These are phyloP conservation scores for Columba janthina DNA, from an alignment of 2,113 vertebrate species.

Conservation along the genomic window DNA sequence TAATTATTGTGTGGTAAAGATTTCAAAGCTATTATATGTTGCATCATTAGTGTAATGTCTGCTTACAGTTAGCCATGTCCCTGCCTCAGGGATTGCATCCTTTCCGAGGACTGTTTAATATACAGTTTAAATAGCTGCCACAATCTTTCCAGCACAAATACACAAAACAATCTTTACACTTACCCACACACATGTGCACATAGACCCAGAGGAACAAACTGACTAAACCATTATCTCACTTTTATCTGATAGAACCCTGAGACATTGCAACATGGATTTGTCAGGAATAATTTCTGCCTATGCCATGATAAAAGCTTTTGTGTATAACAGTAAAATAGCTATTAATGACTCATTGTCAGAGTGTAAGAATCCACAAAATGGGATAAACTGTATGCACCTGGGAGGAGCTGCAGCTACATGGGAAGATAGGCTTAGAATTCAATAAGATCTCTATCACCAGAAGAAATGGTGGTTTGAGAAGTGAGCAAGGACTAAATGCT, in stretches of 20 bases:
- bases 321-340: slow-evolving; percentile 2
- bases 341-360: slow-evolving; percentile 12
- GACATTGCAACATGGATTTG: background rate
- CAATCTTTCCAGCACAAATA: background rate
- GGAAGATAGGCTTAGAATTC: background rate
- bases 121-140: background rate
- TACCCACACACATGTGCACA: background rate
- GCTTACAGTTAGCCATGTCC: background rate
- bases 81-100: background rate
- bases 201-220: background rate
- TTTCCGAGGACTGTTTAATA: background rate
- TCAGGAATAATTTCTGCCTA: slow-evolving; percentile 2
- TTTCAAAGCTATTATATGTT: background rate
- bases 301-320: background rate
- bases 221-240: background rate
- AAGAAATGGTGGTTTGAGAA: background rate
- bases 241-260: background rate
- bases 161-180: background rate
- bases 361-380: background rate
- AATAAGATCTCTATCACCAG: background rate
- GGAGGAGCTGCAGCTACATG: background rate
- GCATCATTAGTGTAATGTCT: background rate
- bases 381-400: background rate
- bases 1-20: background rate
- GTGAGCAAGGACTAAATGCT: background rate